phyloP scores from a whole-genome alignment of 2,797 vertebrate species.

The Tadarida brasiliensis region DNA sequence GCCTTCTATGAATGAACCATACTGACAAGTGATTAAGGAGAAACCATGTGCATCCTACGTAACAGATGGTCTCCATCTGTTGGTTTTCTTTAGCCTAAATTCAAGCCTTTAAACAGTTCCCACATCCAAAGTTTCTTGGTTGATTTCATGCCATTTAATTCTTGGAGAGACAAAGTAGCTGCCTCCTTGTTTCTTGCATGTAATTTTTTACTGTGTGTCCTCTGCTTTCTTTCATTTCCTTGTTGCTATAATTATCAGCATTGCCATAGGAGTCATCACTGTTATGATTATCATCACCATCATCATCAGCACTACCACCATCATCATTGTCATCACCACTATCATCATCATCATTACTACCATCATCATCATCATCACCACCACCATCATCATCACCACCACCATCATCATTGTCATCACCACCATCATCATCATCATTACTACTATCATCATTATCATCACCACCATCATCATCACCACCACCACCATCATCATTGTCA shows the following conservation, averaged over 20 bases:
- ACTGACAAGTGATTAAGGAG: neutral
- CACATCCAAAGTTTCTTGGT: neutral
- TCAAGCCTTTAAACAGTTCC: neutral
- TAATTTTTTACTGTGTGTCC: too few relatives aligned
- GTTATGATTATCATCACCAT: neutral
- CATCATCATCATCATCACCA: too few relatives aligned
- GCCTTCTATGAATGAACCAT: neutral
- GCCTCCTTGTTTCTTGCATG: neutral
- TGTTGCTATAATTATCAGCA: neutral
- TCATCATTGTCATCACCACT: too few relatives aligned
- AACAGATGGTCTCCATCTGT: neutral
- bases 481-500: fast-evolving
- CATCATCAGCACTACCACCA: neutral
- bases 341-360: too few relatives aligned
- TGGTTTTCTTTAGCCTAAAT: neutral
- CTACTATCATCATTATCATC: too few relatives aligned
- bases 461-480: too few relatives aligned
- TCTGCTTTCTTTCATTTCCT: neutral
- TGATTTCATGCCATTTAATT: neutral
- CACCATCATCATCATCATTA: too few relatives aligned
- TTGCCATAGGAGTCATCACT: neutral
- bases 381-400: too few relatives aligned
- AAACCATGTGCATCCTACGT: neutral
- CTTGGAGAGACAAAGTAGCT: neutral
- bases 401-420: too few relatives aligned